Conservation (phyloP, 2,113 vertebrate genomes). For the Ictalurus punctatus region DNA sequence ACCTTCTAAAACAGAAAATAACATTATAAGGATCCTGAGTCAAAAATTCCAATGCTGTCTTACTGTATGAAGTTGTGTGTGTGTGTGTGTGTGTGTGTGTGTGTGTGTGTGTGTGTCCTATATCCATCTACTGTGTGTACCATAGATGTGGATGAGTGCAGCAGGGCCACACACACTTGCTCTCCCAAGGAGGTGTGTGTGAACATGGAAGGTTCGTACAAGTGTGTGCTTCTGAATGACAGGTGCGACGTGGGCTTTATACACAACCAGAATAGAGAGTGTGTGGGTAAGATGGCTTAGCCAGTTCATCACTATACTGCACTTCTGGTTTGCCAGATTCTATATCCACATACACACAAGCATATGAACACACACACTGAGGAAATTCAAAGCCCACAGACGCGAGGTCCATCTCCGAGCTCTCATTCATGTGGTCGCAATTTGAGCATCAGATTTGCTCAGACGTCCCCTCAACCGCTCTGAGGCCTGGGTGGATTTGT, state of each 20-base stretch:
- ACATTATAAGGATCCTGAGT: neutral
- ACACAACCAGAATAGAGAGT: slow-evolving; percentile 54
- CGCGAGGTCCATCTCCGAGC: neutral
- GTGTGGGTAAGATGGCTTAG: slow-evolving; percentile 54
- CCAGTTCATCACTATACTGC: neutral
- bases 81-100: neutral
- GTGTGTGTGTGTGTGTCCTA: neutral
- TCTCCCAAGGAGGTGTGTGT: slow-evolving; percentile 52
- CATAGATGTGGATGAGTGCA: slow-evolving; percentile 57
- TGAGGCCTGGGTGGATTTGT: slow-evolving; percentile 33
- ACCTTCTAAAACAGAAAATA: neutral
- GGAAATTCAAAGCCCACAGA: slow-evolving; percentile 22
- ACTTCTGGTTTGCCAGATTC: slow-evolving; percentile 34
- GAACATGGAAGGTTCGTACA: slow-evolving; percentile 53
- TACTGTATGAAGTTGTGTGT: neutral
- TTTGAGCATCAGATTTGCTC: slow-evolving; percentile 17
- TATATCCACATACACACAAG: slow-evolving; percentile 28
- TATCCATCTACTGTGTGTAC: slow-evolving; percentile 34
- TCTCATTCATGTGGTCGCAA: slow-evolving; percentile 31
- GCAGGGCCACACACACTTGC: slow-evolving; percentile 50
- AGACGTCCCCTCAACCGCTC: slow-evolving; percentile 32
- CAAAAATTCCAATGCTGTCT: neutral
- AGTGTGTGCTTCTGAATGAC: slow-evolving; percentile 49
- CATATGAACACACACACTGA: neutral
- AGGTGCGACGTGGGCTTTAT: slow-evolving; percentile 55